Percentiles rank a stretch among this genome's conserved stretches.
Evolutionary conservation across 2,888 invertebrate genomes (phyloP).

Genomic region (Lordiphosa fenestrarum): DNA sequence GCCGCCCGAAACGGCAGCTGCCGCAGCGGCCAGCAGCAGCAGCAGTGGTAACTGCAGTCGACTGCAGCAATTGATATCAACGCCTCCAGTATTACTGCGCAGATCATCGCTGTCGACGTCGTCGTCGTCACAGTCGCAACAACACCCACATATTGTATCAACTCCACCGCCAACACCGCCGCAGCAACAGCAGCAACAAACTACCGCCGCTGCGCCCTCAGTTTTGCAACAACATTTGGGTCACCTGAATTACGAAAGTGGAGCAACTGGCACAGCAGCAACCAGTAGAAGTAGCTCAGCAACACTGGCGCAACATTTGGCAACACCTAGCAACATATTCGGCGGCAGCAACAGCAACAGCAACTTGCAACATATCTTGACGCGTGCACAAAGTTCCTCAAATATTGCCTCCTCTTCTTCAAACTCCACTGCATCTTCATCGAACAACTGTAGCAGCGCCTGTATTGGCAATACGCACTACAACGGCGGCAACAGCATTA

Average conservation of each 20-base stretch:
- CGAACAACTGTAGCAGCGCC: constrained; percentile 67
- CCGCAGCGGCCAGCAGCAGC: constrained; percentile 47
- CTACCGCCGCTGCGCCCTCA: constrained; percentile 54
- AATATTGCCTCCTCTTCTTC: constrained; percentile 35
- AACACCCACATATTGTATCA: constrained; percentile 46
- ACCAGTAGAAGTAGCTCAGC: constrained; percentile 66
- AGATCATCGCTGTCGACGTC: constrained; percentile 58
- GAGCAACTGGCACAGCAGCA: constrained; percentile 49
- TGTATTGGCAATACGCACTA: constrained; percentile 69
- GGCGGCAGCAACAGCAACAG: constrained; percentile 49
- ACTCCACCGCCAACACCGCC: constrained; percentile 44
- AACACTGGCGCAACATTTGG: constrained; percentile 76
- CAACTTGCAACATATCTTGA: constrained; percentile 70
- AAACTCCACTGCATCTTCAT: constrained; percentile 20
- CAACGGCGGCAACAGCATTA: constrained; percentile 73
- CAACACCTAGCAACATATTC: constrained; percentile 70
- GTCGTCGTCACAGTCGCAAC: constrained; percentile 31
- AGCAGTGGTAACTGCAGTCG: constrained; percentile 74
- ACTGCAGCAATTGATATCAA: constrained; percentile 78
- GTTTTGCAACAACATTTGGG: constrained; percentile 79
- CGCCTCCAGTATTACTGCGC: constrained; percentile 75
- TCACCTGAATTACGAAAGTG: constrained; percentile 78
- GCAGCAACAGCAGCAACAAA: constrained; percentile 31
- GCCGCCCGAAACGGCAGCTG: constrained; percentile 28
- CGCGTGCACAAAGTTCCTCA: constrained; percentile 65